Base-by-base conservation (phyloP, 2,888 invertebrate species). In the Ariolimax columbianus region DNA sequence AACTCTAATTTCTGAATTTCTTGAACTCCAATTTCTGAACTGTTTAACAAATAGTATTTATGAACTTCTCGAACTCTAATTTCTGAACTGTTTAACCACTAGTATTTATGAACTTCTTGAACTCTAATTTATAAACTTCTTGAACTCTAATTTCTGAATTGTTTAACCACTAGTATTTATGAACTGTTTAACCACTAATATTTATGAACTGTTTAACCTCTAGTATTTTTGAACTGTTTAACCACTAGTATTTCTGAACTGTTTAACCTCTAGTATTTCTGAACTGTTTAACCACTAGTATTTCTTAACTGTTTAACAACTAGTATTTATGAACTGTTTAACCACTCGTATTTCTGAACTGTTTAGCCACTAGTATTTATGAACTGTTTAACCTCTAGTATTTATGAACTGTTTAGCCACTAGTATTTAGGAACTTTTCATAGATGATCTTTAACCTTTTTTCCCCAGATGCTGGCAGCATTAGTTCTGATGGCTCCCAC, bases 391-490 rank as follows among this genome's bases (percentile, higher is more conserved):
- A 2, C 26, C n/a, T 51, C 17, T 51, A 51, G 51, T 51, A 51
- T 59, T 59, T 63, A 7, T 30, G 30, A 30, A n/a, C 17, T 63
- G 30, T 66, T 33, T 17, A 23, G 30, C 30, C 14, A 30, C 14
- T 17, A 19, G 19, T 66, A 30, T 33, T 43, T 77, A 30, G 23
- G 17, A 9, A 33, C 36, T 30, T 77, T 47, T 51, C 51, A n/a
- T n/a, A n/a, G n/a, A n/a, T n/a, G n/a, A n/a, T n/a, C 7, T 33
- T 33, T 51, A 17, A 11, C 51, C 6, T 38, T 3, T 59, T 47
- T 79, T 79, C 30, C 79, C n/a, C n/a, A 81, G 81, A 81, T 59
- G 47, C 72, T 7, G 72, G 47, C 2, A 63, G 38, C 70, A 47
- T 43, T 26, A 36, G 23, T 26, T 23, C 81, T 19, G 70, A 72